Conservation (phyloP, 2,888 invertebrate species). For the Drosophila kambysellisi region DNA sequence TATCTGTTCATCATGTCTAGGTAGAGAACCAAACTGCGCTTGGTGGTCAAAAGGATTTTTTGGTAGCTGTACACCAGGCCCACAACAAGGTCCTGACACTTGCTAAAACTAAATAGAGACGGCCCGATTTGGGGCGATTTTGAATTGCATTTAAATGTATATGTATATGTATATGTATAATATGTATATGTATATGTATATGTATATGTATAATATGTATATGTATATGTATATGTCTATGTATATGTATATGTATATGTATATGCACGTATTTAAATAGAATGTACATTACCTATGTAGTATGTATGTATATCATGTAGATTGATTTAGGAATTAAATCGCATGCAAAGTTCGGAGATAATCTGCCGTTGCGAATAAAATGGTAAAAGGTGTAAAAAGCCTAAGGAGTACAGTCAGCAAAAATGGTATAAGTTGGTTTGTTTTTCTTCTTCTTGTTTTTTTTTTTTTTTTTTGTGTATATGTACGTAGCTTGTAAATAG, state of each 20-base stretch:
- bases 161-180: conserved; percentile 29
- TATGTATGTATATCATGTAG: conserved; percentile 35
- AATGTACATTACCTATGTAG: conserved; percentile 26
- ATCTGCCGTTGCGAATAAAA: conserved; percentile 65
- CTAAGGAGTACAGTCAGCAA: conserved; percentile 84
- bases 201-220: conserved; percentile 28
- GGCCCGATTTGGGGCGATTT: conserved; percentile 7
- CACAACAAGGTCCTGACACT: neutral
- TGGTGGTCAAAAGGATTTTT: conserved; percentile 8
- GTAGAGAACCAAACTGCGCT: conserved; percentile 19
- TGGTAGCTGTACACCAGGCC: neutral
- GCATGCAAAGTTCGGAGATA: conserved; percentile 63
- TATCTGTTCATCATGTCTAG: conserved; percentile 8
- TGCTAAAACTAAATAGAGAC: neutral
- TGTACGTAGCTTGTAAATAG: conserved; percentile 60
- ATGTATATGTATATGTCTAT: conserved; percentile 27
- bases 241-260: conserved; percentile 23
- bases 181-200: conserved; percentile 30
- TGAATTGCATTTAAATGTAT: conserved; percentile 26
- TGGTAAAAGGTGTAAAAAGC: conserved; percentile 84
- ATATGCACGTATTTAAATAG: conserved; percentile 23
- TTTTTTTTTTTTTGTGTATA: conserved; percentile 26
- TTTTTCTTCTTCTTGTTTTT: conserved; percentile 17
- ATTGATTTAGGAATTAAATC: conserved; percentile 48
- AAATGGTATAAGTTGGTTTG: conserved; percentile 76